Percentiles rank a stretch among this genome's conserved stretches.
phyloP scores from a whole-genome alignment of 1,140 invertebrate genomes.

The Calliphora vicina region DNA sequence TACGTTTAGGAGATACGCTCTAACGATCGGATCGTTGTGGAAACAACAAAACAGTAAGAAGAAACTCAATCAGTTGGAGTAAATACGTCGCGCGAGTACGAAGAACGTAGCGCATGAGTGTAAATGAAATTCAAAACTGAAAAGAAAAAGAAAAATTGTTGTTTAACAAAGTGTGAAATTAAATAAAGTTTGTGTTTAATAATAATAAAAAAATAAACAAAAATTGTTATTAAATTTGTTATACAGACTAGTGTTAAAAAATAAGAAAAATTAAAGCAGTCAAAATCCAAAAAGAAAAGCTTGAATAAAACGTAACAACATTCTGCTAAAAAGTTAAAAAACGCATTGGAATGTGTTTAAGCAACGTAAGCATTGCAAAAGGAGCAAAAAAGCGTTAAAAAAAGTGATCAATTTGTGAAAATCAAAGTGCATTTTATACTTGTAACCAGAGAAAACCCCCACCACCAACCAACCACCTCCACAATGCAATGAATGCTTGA shows the following conservation, averaged over 20 bases:
- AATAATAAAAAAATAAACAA: neutral
- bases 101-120: neutral
- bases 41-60: neutral
- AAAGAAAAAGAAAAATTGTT: neutral
- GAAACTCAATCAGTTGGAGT: neutral
- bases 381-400: neutral
- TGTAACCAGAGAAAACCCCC: neutral
- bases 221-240: too few species aligned
- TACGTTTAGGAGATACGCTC: neutral
- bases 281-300: neutral
- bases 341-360: neutral
- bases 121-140: neutral
- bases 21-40: neutral
- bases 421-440: conserved; percentile 8
- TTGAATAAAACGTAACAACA: neutral
- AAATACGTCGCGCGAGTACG: conserved; percentile 7
- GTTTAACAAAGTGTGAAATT: conserved; percentile 2
- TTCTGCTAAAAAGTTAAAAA: neutral
- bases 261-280: neutral
- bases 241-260: neutral
- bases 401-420: conserved; percentile 13
- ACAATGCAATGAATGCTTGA: too few species aligned
- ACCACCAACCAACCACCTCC: neutral
- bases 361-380: neutral
- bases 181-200: neutral